phyloP scores from a whole-genome alignment of 2,797 vertebrate genomes.

The Helostoma temminkii region DNA sequence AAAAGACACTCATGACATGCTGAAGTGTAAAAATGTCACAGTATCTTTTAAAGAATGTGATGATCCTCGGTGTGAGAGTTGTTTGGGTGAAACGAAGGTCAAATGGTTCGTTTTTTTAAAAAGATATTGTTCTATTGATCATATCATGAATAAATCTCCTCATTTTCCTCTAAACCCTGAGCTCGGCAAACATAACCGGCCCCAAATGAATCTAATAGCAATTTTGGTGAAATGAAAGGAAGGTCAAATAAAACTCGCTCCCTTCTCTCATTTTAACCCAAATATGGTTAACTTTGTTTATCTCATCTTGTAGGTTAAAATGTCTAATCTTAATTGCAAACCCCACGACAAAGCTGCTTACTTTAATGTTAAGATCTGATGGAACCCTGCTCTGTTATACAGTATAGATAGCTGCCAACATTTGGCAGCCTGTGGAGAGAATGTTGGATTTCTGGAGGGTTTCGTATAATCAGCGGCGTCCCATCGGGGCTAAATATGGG shows the following conservation, averaged over 20 bases:
- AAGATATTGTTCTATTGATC: slow-evolving; percentile 24
- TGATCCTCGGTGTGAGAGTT: slow-evolving; percentile 1
- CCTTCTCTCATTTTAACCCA: neutral
- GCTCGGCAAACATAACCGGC: neutral
- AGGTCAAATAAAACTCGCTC: slow-evolving; percentile 3
- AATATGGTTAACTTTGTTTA: slow-evolving; percentile 16
- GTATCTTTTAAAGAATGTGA: neutral
- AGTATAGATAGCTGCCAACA: slow-evolving; percentile 61
- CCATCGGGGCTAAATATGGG: slow-evolving; percentile 69
- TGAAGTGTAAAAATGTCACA: slow-evolving; percentile 3
- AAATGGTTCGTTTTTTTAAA: slow-evolving; percentile 7
- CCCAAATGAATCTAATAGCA: neutral
- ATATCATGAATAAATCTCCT: slow-evolving; percentile 15
- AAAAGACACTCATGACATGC: slow-evolving; percentile 17
- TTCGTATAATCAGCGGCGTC: slow-evolving; percentile 73
- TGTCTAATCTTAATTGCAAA: slow-evolving; percentile 46
- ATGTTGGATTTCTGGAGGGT: slow-evolving; percentile 69
- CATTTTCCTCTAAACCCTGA: slow-evolving; percentile 19
- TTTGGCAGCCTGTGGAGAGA: slow-evolving; percentile 59
- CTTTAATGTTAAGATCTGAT: slow-evolving; percentile 56
- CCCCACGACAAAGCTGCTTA: slow-evolving; percentile 42
- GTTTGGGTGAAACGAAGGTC: slow-evolving; percentile 24
- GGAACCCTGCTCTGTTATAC: slow-evolving; percentile 58
- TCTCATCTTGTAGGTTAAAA: slow-evolving; percentile 7
- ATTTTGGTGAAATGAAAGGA: neutral